Conservation (phyloP, 2,113 vertebrate genomes). For the Cheirogaleus medius region DNA sequence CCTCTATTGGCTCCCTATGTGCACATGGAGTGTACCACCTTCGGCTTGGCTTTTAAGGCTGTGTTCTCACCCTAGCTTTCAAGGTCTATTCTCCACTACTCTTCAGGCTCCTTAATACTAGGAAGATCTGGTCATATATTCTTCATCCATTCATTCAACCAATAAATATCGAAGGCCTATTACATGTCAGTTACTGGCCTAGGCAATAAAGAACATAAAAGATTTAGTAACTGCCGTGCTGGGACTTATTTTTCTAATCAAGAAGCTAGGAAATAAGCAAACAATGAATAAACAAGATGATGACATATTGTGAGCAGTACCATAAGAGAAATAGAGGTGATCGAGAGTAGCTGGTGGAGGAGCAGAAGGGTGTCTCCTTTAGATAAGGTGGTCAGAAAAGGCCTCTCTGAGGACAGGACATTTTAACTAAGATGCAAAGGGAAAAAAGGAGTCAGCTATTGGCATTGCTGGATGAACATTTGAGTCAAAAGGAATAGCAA, state of each 20-base stretch:
- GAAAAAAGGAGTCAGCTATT: background rate
- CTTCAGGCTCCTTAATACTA: background rate
- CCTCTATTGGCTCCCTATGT: background rate
- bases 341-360: background rate
- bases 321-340: background rate
- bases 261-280: background rate
- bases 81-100: background rate
- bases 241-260: background rate
- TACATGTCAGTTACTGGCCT: background rate
- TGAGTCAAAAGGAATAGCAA: slow-evolving; percentile 24
- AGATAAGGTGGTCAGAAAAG: slow-evolving; percentile 14
- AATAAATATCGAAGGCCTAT: background rate
- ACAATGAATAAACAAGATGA: background rate
- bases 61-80: background rate
- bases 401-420: background rate
- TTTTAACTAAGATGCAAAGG: background rate
- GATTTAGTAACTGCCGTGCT: background rate
- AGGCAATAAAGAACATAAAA: background rate
- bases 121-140: background rate
- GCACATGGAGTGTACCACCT: background rate
- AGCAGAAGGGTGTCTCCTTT: background rate
- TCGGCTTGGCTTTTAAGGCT: background rate
- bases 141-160: background rate
- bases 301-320: background rate
- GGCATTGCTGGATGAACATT: background rate